A percentile compares a stretch with the other conserved stretches of the same genome.
Conservation (phyloP, 2,888 invertebrate genomes). For the Scrobipalpa costella region DNA sequence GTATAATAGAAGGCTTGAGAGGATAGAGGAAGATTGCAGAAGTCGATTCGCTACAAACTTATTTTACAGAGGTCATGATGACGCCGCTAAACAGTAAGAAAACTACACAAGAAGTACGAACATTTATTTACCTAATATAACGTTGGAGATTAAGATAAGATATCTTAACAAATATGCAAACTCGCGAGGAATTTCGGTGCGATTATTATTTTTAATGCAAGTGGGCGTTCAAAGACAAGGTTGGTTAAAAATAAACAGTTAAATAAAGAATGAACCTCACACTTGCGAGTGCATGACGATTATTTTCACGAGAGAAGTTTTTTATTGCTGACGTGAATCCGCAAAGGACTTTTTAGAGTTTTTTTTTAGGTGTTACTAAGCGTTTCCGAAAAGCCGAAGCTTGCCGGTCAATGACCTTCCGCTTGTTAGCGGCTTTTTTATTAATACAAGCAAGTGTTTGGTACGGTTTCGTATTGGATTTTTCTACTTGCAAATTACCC, state of each 20-base stretch:
- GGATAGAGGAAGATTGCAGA: too few species aligned
- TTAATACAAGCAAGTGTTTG: background rate
- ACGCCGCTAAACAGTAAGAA: too few species aligned
- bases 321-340: background rate
- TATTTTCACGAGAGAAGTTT: background rate
- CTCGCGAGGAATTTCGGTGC: conserved; percentile 17
- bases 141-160: background rate
- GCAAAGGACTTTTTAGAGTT: background rate
- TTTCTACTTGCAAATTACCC: background rate
- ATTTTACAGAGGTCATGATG: too few species aligned
- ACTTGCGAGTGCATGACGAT: background rate
- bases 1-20: too few species aligned
- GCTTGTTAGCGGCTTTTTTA: background rate
- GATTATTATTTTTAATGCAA: background rate
- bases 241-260: conserved; percentile 1
- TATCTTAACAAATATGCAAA: background rate
- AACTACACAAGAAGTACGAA: too few species aligned
- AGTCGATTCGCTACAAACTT: too few species aligned
- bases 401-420: conserved; percentile 1
- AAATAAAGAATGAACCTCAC: background rate
- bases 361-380: background rate
- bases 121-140: too few species aligned
- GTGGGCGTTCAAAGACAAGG: conserved; percentile 5
- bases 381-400: background rate
- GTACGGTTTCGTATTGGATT: background rate